Conservation (phyloP, 2,797 vertebrate genomes). For the Eurystomus glaucurus region DNA sequence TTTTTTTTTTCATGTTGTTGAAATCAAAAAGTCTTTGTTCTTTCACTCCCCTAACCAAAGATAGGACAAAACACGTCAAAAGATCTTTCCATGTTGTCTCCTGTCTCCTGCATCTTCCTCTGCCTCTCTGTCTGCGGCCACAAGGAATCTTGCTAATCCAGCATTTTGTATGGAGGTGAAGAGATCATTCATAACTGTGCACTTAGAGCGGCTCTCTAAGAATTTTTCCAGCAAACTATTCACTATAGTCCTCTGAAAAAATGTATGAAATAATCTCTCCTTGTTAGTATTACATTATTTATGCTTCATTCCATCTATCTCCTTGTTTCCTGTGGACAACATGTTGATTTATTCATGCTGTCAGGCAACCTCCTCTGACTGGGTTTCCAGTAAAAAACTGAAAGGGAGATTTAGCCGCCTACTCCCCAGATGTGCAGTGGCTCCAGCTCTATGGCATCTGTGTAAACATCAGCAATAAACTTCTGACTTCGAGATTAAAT, state of each 20-base stretch:
- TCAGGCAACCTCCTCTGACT: constrained; percentile 35
- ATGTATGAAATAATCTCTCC: constrained; percentile 24
- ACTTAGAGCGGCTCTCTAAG: background rate
- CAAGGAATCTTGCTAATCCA: background rate
- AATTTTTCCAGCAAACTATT: constrained; percentile 18
- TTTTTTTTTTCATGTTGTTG: background rate
- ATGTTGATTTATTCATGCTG: constrained; percentile 66
- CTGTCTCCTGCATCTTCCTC: background rate
- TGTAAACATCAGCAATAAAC: constrained; percentile 70
- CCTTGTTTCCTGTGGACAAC: constrained; percentile 61
- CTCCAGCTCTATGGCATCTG: constrained; percentile 66
- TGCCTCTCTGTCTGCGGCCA: background rate
- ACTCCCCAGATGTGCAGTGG: constrained; percentile 54
- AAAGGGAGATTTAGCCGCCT: constrained; percentile 38
- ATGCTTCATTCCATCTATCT: constrained; percentile 50
- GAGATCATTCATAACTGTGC: constrained; percentile 3
- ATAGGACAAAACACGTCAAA: background rate
- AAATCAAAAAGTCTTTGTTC: constrained; percentile 1
- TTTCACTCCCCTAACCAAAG: background rate
- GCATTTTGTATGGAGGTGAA: background rate
- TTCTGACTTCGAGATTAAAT: constrained; percentile 41
- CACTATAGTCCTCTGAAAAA: background rate
- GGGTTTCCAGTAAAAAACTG: constrained; percentile 61
- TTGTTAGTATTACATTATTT: constrained; percentile 53
- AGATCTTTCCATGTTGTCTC: background rate